Evolutionary conservation across 2,797 vertebrate genomes (phyloP), one percentile per base, ranked within the genome.

Genomic region (Scarus forsteni): DNA sequence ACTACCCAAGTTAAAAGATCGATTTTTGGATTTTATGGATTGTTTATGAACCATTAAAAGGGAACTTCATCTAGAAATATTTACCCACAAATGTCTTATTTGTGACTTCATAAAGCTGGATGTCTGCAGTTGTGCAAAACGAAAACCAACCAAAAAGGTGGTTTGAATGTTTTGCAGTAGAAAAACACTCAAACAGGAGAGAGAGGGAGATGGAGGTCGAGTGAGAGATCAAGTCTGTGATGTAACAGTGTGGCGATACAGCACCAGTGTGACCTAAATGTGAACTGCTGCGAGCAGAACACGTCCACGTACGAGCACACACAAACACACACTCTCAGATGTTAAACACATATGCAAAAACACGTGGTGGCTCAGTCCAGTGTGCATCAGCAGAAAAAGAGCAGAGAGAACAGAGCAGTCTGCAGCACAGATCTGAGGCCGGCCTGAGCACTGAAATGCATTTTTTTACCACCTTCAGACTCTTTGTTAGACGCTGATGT

Each of bases 261-360:
- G 75, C 74, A 77, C 69, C 82, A 83, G 78, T 60, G 77, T 91
- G 92, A 90, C 88, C 91, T 90, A 90, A 85, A 93, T 93, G 84
- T 92, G 86, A 91, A 90, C 72, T 10, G 76, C 89, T 90, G 82
- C 78, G n/a, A 88, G 81, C 85, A 60, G 27, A 76, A 85, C 65
- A 64, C 19, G 1, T 10, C 13, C 74, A 49, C 7, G 45, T 19
- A n/a, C 40, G 27, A 35, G 43, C 77, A 64, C 64, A 55, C 38
- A 66, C 66, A 66, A 50, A 60, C 49, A 60, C 60, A 57, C 48
- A 43, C 11, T 11, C 10, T 51, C 64, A 14, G n/a, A 75, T 36
- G 27, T 59, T 66, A 76, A 52, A 70, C 45, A 74, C 49, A 74
- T 42, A 60, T 6, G 40, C 36, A 61, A 42, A 12, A 56, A 59